phyloP scores from a whole-genome alignment of 2,797 vertebrate genomes.

The Xenentodon cancila region DNA sequence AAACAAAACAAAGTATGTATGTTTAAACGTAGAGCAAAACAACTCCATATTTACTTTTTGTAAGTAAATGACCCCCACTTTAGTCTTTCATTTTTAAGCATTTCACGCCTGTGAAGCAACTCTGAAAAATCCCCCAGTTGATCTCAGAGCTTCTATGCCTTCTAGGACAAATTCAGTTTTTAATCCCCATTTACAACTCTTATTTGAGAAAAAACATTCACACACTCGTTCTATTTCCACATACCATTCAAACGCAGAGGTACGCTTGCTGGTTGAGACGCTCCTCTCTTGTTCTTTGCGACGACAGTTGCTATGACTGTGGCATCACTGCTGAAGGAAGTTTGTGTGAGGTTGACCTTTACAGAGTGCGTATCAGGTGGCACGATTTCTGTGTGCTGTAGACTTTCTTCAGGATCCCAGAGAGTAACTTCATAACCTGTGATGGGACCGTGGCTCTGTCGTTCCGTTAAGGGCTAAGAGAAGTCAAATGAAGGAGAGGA shows the following conservation, averaged over 20 bases:
- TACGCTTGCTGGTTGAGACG: constrained; percentile 63
- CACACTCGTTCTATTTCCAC: constrained; percentile 7
- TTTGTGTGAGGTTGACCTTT: constrained; percentile 63
- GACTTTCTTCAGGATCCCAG: constrained; percentile 57
- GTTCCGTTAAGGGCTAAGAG: constrained; percentile 68
- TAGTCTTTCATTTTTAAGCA: too few species aligned
- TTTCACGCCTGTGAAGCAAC: too few species aligned
- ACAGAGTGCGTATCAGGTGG: constrained; percentile 8
- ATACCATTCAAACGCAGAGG: constrained; percentile 66
- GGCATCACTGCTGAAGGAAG: constrained; percentile 19
- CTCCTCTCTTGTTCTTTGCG: constrained; percentile 65
- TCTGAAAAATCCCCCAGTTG: neutral
- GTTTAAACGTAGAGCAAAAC: too few species aligned
- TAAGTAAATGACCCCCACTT: too few species aligned
- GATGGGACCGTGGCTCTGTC: constrained; percentile 73
- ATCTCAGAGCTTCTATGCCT: neutral
- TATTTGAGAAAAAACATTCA: neutral
- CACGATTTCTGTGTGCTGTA: constrained; percentile 39
- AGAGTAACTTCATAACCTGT: constrained; percentile 71
- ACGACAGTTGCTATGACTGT: constrained; percentile 61
- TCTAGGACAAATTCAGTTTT: neutral
- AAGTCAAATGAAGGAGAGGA: neutral
- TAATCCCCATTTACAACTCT: neutral
- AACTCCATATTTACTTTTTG: too few species aligned
- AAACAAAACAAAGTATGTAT: neutral